phyloP scores from a whole-genome alignment of 2,113 vertebrate species.

The Athene noctua region DNA sequence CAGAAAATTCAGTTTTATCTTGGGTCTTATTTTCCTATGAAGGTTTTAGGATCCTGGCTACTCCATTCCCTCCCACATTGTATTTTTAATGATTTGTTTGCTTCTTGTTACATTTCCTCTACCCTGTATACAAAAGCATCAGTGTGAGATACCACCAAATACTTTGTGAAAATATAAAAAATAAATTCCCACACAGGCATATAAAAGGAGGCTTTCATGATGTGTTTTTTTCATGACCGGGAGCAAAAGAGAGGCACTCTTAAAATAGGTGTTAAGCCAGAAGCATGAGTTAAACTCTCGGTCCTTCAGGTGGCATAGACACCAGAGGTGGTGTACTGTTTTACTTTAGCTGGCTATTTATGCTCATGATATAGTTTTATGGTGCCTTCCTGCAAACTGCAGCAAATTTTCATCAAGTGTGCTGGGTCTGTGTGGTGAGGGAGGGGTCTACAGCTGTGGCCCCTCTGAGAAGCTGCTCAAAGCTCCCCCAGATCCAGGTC shows the following conservation, averaged over 20 bases:
- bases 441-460: too few species aligned
- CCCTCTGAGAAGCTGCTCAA: too few species aligned
- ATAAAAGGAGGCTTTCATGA: neutral
- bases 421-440: too few species aligned
- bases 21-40: neutral
- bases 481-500: too few species aligned
- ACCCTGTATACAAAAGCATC: neutral
- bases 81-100: neutral
- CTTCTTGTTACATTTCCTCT: neutral
- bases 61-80: neutral
- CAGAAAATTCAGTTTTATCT: neutral
- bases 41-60: neutral
- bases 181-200: neutral
- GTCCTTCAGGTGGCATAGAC: neutral
- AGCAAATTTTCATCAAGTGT: neutral
- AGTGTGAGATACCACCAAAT: neutral
- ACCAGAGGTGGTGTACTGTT: neutral
- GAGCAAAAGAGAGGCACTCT: neutral
- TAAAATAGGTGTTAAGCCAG: neutral
- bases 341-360: neutral
- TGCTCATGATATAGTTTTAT: neutral
- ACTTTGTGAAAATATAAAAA: neutral
- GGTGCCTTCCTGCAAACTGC: neutral
- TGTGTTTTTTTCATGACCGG: constrained; percentile 14
- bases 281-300: neutral